A percentile compares a stretch with the other conserved stretches of the same genome.
These are phyloP conservation scores for Trachops cirrhosus DNA, from an alignment of 2,797 vertebrate genomes.

Conservation along the genomic window DNA sequence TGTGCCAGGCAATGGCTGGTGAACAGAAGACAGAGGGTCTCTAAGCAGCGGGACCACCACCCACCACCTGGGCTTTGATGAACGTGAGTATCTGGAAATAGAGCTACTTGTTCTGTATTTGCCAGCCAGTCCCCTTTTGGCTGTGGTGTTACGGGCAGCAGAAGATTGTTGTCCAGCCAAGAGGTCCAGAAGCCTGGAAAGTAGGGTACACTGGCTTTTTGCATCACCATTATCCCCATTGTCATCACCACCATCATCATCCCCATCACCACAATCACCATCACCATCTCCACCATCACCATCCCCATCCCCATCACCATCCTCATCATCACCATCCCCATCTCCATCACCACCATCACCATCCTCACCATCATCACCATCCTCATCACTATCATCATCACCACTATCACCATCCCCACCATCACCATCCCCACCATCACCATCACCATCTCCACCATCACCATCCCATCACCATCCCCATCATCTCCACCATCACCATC, in stretches of 20 bases:
- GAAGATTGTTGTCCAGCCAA: background rate
- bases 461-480: too few relatives aligned
- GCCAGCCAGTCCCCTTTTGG: background rate
- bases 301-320: accelerated
- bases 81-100: accelerated
- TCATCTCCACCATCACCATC: too few relatives aligned
- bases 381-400: too few relatives aligned
- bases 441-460: too few relatives aligned
- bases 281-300: accelerated
- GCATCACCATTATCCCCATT: too few relatives aligned
- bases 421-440: too few relatives aligned
- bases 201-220: background rate
- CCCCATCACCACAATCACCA: accelerated
- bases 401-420: too few relatives aligned
- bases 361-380: accelerated
- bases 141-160: background rate
- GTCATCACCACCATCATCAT: accelerated
- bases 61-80: background rate
- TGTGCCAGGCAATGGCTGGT: background rate
- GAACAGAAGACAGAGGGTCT: background rate
- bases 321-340: too few relatives aligned
- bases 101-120: background rate
- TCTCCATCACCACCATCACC: too few relatives aligned
- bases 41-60: background rate
- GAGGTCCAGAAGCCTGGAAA: background rate